Evolutionary conservation across 2,888 invertebrate genomes (phyloP), one percentile per base, ranked within the genome.

Genomic region (Synanthedon andrenaeformis): DNA sequence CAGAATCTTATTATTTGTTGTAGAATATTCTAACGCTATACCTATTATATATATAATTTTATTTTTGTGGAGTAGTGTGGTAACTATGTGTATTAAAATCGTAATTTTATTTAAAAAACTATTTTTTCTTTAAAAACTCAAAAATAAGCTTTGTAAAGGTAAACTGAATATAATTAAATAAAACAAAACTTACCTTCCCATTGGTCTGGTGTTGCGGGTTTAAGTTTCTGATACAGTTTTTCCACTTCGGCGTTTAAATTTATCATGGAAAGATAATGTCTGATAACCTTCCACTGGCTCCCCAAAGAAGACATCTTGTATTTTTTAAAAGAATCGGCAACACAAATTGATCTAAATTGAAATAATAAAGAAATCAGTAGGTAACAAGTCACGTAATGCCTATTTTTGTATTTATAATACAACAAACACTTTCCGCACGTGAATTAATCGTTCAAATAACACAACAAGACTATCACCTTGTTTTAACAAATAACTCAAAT

Each of bases 261-360:
- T 41, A 66, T 67, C 56, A 79, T 62, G 10, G 85, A 82, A 49
- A 87, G 68, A 61, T 82, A 84, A 62, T 83, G 82, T 19, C 87
- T 70, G 52, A 87, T 76, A 50, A 83, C 65, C 23, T 78, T 71
- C 87, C 87, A 87, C 69, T 85, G 87, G 19, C 80, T 75, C 14
- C 86, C 83, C 52, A 83, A 60, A 3, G 84, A 84, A 59, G 84
- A 81, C 82, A 82, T 84, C 58, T 35, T 35, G 28, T 35, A 35
- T 10, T 45, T 45, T 45, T 45, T n/a, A 12, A 3, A 4, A 13
- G n/a, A 45, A 3, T 13, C n/a, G 14, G 1, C 45, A 45, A 23
- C 51, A 55, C 49, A 5, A 42, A 42, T 50, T 49, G 52, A 51
- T 55, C 52, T 17, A 42, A n/a, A 14, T 51, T 28, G 42, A 17